phyloP scores from a whole-genome alignment of 23 tunicate genomes.

The Phallusia fumigata region DNA sequence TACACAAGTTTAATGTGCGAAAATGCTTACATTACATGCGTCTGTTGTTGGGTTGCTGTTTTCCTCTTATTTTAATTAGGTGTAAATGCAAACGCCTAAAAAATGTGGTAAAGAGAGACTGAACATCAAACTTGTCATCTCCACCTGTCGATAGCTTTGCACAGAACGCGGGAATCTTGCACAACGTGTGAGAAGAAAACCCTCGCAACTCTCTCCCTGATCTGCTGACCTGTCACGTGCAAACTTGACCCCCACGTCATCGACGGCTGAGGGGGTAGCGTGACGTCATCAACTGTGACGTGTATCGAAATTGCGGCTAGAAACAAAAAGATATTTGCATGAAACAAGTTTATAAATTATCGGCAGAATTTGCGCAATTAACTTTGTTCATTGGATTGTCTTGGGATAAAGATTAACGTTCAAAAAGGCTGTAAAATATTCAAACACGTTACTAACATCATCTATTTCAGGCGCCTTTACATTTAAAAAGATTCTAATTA shows the following conservation, averaged over 20 bases:
- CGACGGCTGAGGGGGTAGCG: constrained; percentile 68
- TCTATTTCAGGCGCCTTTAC: no score
- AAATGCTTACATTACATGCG: no score
- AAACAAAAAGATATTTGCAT: neutral
- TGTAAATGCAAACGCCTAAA: neutral
- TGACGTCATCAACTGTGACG: constrained; percentile 68
- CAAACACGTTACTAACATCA: neutral
- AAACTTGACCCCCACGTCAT: constrained; percentile 82
- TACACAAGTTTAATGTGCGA: no score
- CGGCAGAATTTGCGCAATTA: no score
- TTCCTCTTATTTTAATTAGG: no score
- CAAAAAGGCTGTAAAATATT: neutral
- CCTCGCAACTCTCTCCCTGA: constrained; percentile 78
- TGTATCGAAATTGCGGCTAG: constrained; percentile 63
- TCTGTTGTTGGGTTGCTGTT: no score
- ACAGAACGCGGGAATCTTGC: constrained; percentile 52
- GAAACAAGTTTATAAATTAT: neutral
- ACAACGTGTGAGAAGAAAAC: constrained; percentile 70
- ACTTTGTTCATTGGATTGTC: no score
- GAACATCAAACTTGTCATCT: neutral
- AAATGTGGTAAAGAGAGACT: neutral
- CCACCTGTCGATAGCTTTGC: constrained; percentile 91
- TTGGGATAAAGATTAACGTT: neutral
- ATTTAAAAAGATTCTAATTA: no score
- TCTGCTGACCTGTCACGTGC: constrained; percentile 70